Base-by-base conservation (phyloP, 1,140 invertebrate species). In the Goniozus legneri region DNA sequence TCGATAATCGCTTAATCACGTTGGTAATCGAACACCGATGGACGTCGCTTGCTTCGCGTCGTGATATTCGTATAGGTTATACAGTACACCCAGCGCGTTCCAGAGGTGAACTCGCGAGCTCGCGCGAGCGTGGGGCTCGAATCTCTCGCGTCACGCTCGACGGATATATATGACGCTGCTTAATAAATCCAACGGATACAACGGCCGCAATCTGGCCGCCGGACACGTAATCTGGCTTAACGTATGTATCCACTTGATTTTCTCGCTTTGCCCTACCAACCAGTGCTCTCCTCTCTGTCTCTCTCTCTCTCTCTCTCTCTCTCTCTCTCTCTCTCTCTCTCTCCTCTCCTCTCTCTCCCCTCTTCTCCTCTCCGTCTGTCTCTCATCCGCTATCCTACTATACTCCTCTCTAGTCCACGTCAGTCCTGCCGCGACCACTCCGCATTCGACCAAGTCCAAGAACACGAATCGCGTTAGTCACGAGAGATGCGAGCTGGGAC, bases 191-290 rank as follows among this genome's bases (percentile, higher is more conserved):
- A 50, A 19, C 50, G 16, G 50, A 50, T 45, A 43, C 41, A 48
- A 54, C 43, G 20, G 35, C 35, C 40, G 34, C 36, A 52, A 59
- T 60, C 53, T 44, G 51, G 10, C 44, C 49, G 49, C 22, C 22
- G 40, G 47, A 59, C 49, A 52, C 53, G 53, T 60, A 59, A 60
- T 60, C 50, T 59, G 37, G 45, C 46, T 60, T 56, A 59, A 60
- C 49, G 49, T 59, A 56, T 46, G 48, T 47, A 49, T 38, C 44
- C 46, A 47, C 44, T 50, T 40, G 46, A 52, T 59, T 59, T 53
- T 59, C 47, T 49, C 56, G 22, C 44, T 45, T 48, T 55, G 20
- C 40, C 27, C n/a, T n/a, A n/a, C n/a, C n/a, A n/a, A n/a, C n/a
- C n/a, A n/a, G n/a, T n/a, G n/a, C n/a, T n/a, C n/a, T 1, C 18